Evolutionary conservation across 2,113 vertebrate species (phyloP).

Genomic region (Chloropsis hardwickii): DNA sequence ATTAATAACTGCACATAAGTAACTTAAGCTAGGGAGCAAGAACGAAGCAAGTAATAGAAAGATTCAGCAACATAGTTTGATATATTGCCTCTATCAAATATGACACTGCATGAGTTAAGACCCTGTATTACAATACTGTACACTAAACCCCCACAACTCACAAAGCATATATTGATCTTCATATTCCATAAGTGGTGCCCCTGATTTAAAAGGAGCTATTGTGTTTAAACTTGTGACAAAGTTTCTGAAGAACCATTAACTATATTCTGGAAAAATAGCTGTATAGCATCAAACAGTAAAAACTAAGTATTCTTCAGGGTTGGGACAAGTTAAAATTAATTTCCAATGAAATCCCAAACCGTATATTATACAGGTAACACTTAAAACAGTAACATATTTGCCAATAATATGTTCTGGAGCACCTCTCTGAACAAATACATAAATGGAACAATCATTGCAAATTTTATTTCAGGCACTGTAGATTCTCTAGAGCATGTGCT

Average conservation of each 20-base stretch:
- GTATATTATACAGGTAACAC: not conserved
- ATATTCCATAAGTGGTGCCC: not conserved
- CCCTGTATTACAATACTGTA: not conserved
- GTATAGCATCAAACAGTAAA: not conserved
- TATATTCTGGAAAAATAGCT: not conserved
- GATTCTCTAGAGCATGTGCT: not conserved
- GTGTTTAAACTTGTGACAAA: not conserved
- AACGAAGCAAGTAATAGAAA: not conserved
- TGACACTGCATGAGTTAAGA: not conserved
- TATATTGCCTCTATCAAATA: not conserved
- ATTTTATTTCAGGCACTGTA: not conserved
- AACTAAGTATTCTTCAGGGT: not conserved
- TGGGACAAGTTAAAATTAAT: not conserved
- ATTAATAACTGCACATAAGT: not conserved
- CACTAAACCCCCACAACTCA: not conserved
- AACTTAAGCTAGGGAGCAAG: not conserved
- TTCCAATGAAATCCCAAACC: not conserved
- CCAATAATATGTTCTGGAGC: not conserved
- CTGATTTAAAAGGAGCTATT: not conserved
- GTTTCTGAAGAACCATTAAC: not conserved
- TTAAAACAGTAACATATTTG: not conserved
- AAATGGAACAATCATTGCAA: not conserved
- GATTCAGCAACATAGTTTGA: not conserved
- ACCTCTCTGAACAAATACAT: not conserved
- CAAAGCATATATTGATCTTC: not conserved